phyloP scores from a whole-genome alignment of 2,888 invertebrate species.

The Leptodirus hochenwartii region DNA sequence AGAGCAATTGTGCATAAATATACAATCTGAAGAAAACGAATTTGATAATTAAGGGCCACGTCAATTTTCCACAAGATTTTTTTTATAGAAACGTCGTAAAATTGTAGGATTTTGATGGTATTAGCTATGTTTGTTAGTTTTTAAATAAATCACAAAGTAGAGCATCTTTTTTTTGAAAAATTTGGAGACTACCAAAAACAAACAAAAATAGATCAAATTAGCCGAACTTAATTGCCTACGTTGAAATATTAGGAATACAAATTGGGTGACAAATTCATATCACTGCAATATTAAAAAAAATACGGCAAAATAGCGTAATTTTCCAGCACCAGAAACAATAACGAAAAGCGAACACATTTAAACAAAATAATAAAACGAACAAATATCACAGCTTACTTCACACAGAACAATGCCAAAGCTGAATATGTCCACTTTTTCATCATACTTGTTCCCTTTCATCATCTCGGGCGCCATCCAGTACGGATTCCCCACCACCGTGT shows the following conservation, averaged over 20 bases:
- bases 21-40: too few relatives aligned
- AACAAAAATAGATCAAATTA: background rate
- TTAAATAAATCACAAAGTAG: background rate
- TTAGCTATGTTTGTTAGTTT: background rate
- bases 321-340: too few relatives aligned
- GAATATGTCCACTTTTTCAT: conserved; percentile 92
- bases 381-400: conserved; percentile 63
- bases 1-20: conserved; percentile 14
- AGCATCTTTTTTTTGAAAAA: background rate
- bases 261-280: too few relatives aligned
- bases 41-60: too few relatives aligned
- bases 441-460: conserved; percentile 93
- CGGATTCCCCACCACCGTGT: conserved; percentile 92
- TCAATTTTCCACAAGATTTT: conserved; percentile 4
- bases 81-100: too few relatives aligned
- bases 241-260: too few relatives aligned
- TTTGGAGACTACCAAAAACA: background rate
- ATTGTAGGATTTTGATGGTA: background rate
- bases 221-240: too few relatives aligned
- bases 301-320: too few relatives aligned
- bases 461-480: conserved; percentile 99
- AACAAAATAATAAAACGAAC: too few relatives aligned
- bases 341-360: too few relatives aligned
- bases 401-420: conserved; percentile 90
- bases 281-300: too few relatives aligned